phyloP scores from a whole-genome alignment of 2,797 vertebrate species.

The Benthosema pterotum region DNA sequence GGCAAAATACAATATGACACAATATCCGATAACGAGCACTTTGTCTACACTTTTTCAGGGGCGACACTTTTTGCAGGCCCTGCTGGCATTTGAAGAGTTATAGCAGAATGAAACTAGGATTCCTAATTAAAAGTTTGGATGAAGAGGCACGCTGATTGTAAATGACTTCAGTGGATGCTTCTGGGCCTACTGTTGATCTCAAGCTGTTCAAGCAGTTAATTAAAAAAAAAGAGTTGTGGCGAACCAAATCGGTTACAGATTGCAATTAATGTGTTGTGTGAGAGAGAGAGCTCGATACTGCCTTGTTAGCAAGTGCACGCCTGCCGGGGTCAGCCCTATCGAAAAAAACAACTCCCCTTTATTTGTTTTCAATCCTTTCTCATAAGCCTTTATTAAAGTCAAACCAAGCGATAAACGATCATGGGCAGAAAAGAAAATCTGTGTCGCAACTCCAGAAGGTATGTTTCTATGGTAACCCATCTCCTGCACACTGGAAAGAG shows the following conservation, averaged over 20 bases:
- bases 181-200: constrained; percentile 77
- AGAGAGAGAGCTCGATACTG: constrained; percentile 53
- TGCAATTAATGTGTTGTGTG: constrained; percentile 74
- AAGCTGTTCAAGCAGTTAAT: constrained; percentile 82
- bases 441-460: constrained; percentile 33
- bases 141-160: constrained; percentile 75
- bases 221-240: constrained; percentile 68
- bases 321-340: constrained; percentile 56
- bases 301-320: constrained; percentile 64
- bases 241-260: constrained; percentile 79
- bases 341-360: constrained; percentile 34
- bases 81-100: constrained; percentile 14
- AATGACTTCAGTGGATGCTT: constrained; percentile 73
- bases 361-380: constrained; percentile 63
- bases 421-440: constrained; percentile 37
- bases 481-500: constrained; percentile 34
- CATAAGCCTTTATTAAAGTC: constrained; percentile 72
- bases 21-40: no score
- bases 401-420: constrained; percentile 65
- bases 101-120: constrained; percentile 36
- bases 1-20: no score
- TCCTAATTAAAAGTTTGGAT: constrained; percentile 81
- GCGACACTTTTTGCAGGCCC: constrained; percentile 30
- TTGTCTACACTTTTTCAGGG: constrained; percentile 10
- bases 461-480: constrained; percentile 79